Conservation (phyloP, 1,140 invertebrate species). For the Leucophenga varia region DNA sequence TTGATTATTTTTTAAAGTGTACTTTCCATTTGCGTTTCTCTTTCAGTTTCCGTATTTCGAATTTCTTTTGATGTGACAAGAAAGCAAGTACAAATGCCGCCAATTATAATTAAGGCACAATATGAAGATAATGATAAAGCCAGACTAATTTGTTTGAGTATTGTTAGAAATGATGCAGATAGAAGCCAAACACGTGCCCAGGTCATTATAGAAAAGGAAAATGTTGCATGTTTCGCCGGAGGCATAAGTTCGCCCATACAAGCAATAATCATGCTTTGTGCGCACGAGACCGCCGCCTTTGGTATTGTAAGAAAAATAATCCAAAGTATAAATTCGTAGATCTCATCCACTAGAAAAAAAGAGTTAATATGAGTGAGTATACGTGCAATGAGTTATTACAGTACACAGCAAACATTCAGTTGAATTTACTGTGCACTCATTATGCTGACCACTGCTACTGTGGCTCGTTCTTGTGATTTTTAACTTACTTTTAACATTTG, state of each 20-base stretch:
- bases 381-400: no score
- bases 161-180: constrained; percentile 44
- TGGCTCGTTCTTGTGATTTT: no score
- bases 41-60: no score
- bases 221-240: constrained; percentile 25
- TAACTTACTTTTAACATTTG: constrained; percentile 17
- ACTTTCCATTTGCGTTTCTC: no score
- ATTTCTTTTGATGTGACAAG: constrained; percentile 30
- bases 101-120: constrained; percentile 38
- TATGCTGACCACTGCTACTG: no score
- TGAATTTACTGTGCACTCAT: no score
- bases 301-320: constrained; percentile 35
- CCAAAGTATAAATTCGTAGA: constrained; percentile 36
- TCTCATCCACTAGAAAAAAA: no score
- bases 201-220: constrained; percentile 39
- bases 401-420: no score
- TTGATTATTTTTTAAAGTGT: no score
- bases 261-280: constrained; percentile 40
- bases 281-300: constrained; percentile 41
- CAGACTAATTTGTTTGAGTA: constrained; percentile 37
- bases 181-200: constrained; percentile 48
- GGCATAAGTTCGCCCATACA: constrained; percentile 42
- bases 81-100: constrained; percentile 41
- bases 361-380: no score
- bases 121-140: constrained; percentile 44